Evolutionary conservation across 2,888 invertebrate genomes (phyloP).

Genomic region (Drosophila meridionalis): DNA sequence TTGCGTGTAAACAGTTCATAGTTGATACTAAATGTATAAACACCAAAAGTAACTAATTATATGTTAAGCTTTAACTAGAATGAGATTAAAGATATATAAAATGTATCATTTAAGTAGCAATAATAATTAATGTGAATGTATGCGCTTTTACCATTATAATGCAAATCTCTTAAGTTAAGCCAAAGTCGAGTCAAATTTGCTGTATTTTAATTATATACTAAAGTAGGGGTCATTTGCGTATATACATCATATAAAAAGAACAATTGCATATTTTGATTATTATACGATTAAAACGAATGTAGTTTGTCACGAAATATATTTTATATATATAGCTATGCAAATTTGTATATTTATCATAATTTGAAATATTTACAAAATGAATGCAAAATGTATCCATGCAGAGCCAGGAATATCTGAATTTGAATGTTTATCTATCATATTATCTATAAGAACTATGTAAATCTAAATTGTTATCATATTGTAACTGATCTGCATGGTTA

Average conservation of each 20-base stretch:
- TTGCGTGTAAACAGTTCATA: constrained; percentile 1
- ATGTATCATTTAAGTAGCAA: constrained; percentile 2
- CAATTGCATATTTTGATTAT: neutral
- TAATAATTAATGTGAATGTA: neutral
- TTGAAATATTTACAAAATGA: neutral
- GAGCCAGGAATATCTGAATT: neutral
- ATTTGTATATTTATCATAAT: neutral
- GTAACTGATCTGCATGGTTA: neutral
- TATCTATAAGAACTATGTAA: neutral
- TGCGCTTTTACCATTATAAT: constrained; percentile 4
- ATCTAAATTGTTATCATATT: neutral
- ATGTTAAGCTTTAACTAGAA: neutral
- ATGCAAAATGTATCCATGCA: constrained; percentile 13
- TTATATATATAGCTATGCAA: constrained; percentile 1
- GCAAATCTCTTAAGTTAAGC: neutral
- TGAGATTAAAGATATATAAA: neutral
- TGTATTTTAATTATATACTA: neutral
- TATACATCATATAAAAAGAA: neutral
- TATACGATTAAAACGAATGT: neutral
- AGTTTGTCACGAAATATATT: constrained; percentile 17
- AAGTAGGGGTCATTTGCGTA: neutral
- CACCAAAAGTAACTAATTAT: neutral
- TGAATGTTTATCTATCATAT: no score
- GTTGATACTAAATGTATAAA: neutral
- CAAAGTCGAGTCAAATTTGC: neutral